Percentiles rank a stretch among this genome's conserved stretches.
phyloP scores from a whole-genome alignment of 2,113 vertebrate species.

The Brachirus orientalis region DNA sequence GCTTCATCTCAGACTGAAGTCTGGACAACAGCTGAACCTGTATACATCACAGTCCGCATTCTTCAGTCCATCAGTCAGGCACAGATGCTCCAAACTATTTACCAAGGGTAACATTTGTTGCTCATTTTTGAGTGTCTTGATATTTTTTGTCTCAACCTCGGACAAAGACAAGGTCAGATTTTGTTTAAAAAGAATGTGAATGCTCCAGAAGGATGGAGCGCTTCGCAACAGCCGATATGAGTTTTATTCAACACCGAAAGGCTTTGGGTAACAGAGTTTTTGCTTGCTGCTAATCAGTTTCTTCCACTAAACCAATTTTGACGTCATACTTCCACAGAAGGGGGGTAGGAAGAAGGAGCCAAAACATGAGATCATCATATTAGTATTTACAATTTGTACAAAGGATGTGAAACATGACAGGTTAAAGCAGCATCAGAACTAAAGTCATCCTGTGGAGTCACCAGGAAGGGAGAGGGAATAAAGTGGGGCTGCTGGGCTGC shows the following conservation, averaged over 20 bases:
- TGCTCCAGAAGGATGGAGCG: too few relatives aligned
- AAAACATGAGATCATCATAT: too few relatives aligned
- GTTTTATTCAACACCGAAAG: neutral
- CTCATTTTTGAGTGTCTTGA: neutral
- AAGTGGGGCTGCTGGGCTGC: neutral
- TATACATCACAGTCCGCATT: neutral
- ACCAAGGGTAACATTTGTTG: neutral
- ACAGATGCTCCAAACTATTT: neutral
- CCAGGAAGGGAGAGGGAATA: neutral
- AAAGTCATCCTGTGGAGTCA: too few relatives aligned
- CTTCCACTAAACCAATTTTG: neutral
- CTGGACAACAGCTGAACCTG: slow-evolving; percentile 17
- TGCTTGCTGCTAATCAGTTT: slow-evolving; percentile 27
- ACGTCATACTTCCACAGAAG: neutral
- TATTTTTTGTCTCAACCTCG: neutral
- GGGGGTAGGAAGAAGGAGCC: neutral
- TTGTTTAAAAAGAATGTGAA: neutral
- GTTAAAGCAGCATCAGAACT: too few relatives aligned
- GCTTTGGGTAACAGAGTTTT: slow-evolving; percentile 27
- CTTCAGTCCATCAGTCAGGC: neutral
- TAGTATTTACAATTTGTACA: slow-evolving; percentile 18
- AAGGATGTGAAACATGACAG: too few relatives aligned
- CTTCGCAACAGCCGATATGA: neutral
- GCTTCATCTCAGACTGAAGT: slow-evolving; percentile 14
- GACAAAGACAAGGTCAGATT: neutral